Percentiles rank a stretch among this genome's conserved stretches.
These are phyloP conservation scores for Catharus minimus DNA, from an alignment of 2,113 vertebrate species.

Conservation along the genomic window DNA sequence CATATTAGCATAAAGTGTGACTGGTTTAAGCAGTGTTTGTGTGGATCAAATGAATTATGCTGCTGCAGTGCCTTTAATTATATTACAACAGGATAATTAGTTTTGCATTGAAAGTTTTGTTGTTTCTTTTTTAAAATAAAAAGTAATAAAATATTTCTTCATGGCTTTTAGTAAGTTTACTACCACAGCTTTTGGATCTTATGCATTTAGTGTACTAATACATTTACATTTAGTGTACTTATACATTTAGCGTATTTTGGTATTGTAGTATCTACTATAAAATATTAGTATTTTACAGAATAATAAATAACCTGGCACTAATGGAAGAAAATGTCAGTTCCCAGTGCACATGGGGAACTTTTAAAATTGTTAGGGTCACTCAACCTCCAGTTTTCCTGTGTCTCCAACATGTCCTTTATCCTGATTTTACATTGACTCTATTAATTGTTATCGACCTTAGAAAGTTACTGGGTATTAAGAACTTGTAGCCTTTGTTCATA, in stretches of 20 bases:
- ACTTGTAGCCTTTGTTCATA: background rate
- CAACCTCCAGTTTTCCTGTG: background rate
- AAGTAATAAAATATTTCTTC: background rate
- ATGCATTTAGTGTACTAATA: background rate
- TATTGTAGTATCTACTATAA: background rate
- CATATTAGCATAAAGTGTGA: background rate
- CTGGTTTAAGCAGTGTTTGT: background rate
- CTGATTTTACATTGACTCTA: background rate
- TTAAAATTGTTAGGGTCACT: background rate
- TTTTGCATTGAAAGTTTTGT: background rate
- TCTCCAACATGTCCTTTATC: background rate
- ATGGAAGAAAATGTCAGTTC: background rate
- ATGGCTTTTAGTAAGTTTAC: background rate
- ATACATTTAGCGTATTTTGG: background rate
- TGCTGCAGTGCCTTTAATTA: background rate
- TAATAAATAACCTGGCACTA: background rate
- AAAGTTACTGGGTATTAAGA: background rate
- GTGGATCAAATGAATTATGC: background rate
- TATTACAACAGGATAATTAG: background rate
- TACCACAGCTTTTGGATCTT: background rate
- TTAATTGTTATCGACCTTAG: background rate
- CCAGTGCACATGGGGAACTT: fast-evolving
- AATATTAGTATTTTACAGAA: background rate
- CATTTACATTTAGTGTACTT: background rate
- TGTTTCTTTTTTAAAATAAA: background rate